A percentile compares a stretch with the other conserved stretches of the same genome.
These are phyloP conservation scores for Sesia bembeciformis DNA, from an alignment of 2,888 invertebrate species.

Conservation along the genomic window DNA sequence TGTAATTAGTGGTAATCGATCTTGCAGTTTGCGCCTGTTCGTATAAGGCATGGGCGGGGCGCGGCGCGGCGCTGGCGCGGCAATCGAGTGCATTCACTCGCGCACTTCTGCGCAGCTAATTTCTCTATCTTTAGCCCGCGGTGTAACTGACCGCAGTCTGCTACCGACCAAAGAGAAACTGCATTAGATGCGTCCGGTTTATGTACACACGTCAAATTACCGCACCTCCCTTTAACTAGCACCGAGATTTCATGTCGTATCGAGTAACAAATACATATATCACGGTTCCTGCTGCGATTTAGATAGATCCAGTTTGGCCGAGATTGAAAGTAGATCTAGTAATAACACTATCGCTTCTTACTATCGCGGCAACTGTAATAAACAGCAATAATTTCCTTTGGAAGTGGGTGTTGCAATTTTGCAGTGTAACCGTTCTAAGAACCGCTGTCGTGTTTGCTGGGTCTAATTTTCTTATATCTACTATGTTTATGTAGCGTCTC, in stretches of 20 bases:
- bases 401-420: conserved; percentile 37
- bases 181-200: conserved; percentile 68
- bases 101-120: conserved; percentile 57
- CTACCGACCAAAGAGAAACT: conserved; percentile 62
- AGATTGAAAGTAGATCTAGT: conserved; percentile 36
- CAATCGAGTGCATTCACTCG: conserved; percentile 50
- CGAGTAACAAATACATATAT: not conserved
- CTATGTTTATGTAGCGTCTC: too few species aligned
- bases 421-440: conserved; percentile 23
- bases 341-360: conserved; percentile 16
- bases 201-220: conserved; percentile 38
- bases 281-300: conserved; percentile 3
- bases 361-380: conserved; percentile 14
- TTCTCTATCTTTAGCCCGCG: conserved; percentile 71
- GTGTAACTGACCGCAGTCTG: conserved; percentile 61
- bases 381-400: conserved; percentile 39
- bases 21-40: conserved; percentile 54
- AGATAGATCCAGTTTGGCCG: conserved; percentile 12
- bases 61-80: conserved; percentile 16
- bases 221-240: conserved; percentile 1
- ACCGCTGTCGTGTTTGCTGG: conserved; percentile 8
- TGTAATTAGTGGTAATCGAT: conserved; percentile 71
- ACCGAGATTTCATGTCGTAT: too few species aligned
- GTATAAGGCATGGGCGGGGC: conserved; percentile 56
- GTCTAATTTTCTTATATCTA: too few species aligned